These are phyloP conservation scores for Amblyopsis hoosieri DNA, from an alignment of 2,797 vertebrate genomes.

Conservation along the genomic window DNA sequence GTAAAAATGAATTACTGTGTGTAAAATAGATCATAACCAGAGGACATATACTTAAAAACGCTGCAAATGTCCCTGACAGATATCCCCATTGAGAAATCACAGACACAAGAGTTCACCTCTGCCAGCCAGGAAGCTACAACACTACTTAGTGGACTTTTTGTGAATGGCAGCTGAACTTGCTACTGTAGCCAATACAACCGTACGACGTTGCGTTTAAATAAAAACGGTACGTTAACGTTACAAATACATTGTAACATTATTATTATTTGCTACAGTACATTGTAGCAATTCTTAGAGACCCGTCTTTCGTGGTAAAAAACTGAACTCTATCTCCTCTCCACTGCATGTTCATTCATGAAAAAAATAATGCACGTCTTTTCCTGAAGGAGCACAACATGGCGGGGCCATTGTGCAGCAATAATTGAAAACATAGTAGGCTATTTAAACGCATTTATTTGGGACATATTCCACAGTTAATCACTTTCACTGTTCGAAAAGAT, in stretches of 20 bases:
- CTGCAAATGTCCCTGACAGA: constrained; percentile 40
- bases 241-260: neutral
- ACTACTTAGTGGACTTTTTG: constrained; percentile 66
- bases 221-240: neutral
- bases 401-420: constrained; percentile 88
- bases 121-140: constrained; percentile 22
- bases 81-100: constrained; percentile 71
- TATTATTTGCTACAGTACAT: neutral
- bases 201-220: neutral
- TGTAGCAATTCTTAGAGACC: neutral
- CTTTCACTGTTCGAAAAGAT: neutral
- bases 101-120: constrained; percentile 25
- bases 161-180: constrained; percentile 70
- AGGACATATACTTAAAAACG: too few relatives aligned
- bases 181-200: constrained; percentile 18
- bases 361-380: constrained; percentile 57
- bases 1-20: constrained; percentile 8
- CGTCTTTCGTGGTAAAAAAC: neutral
- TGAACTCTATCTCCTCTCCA: constrained; percentile 22
- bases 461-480: neutral
- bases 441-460: constrained; percentile 2
- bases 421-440: constrained; percentile 81
- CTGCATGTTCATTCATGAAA: constrained; percentile 84
- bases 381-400: constrained; percentile 82
- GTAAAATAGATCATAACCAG: constrained; percentile 9